Conservation (phyloP, 2,113 vertebrate genomes). For the Ornithorhynchus anatinus region DNA sequence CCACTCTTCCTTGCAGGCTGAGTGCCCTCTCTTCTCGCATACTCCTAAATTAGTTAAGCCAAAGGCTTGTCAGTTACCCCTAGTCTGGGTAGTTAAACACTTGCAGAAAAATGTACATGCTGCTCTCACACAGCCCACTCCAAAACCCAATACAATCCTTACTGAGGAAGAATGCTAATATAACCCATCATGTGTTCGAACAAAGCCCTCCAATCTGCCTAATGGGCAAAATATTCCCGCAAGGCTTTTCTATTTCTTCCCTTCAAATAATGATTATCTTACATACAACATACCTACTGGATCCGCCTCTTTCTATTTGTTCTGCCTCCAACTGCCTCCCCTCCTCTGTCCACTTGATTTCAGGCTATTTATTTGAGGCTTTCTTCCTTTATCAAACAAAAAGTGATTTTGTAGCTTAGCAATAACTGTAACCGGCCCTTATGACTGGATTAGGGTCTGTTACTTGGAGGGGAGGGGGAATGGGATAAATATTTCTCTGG, state of each 20-base stretch:
- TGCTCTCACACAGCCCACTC: no score
- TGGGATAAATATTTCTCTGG: constrained; percentile 67
- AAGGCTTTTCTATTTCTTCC: neutral
- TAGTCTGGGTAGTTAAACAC: no score
- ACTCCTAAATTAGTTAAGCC: no score
- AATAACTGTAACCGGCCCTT: constrained; percentile 41
- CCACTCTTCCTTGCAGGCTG: no score
- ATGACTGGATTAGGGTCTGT: constrained; percentile 47
- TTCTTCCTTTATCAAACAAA: constrained; percentile 18
- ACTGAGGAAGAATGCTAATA: no score
- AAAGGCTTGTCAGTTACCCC: no score
- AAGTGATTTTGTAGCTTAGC: constrained; percentile 57
- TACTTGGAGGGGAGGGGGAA: constrained; percentile 45
- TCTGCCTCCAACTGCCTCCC: constrained; percentile 39
- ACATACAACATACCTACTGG: neutral
- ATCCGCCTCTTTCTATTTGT: constrained; percentile 40
- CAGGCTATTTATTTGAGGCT: neutral
- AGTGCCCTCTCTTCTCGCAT: no score
- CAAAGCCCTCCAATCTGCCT: no score
- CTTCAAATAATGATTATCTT: neutral
- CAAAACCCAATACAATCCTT: no score
- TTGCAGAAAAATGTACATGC: no score
- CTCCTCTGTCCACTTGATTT: constrained; percentile 26
- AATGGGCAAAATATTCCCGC: no score
- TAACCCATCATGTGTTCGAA: no score